Evolutionary conservation across 2,888 invertebrate genomes (phyloP).

Genomic region (Philereme transversata): DNA sequence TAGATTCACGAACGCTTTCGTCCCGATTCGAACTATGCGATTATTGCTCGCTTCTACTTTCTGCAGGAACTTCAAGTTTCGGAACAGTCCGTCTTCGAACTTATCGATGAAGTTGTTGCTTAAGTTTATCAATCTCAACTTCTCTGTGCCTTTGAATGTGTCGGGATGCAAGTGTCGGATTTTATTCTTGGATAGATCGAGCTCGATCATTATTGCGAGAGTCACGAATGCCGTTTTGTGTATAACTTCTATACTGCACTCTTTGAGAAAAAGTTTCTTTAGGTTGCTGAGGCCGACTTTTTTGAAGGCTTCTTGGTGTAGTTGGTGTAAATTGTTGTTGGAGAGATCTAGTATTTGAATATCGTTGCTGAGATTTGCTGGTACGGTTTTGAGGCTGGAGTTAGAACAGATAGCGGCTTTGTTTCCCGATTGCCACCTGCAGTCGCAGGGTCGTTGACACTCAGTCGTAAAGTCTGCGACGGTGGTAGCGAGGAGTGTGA

Average conservation of each 20-base stretch:
- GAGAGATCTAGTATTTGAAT: constrained; percentile 89
- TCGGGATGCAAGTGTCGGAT: constrained; percentile 87
- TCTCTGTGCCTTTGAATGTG: constrained; percentile 88
- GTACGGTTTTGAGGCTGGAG: constrained; percentile 87
- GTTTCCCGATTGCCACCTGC: constrained; percentile 94
- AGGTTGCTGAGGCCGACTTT: constrained; percentile 89
- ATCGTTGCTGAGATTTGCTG: constrained; percentile 88
- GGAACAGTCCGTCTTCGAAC: constrained; percentile 90
- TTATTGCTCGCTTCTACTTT: constrained; percentile 92
- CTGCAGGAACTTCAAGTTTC: constrained; percentile 89
- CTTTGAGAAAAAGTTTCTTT: constrained; percentile 90
- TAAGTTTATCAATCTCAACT: constrained; percentile 89
- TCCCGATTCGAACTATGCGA: constrained; percentile 87
- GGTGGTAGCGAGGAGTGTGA: constrained; percentile 62
- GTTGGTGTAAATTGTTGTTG: constrained; percentile 86
- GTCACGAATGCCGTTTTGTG: constrained; percentile 90
- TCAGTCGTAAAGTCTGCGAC: constrained; percentile 84
- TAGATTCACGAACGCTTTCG: constrained; percentile 88
- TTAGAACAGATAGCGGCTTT: constrained; percentile 92
- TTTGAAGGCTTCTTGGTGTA: constrained; percentile 87
- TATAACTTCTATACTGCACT: constrained; percentile 88
- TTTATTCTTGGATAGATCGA: constrained; percentile 91
- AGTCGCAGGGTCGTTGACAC: constrained; percentile 89
- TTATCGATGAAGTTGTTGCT: constrained; percentile 90
- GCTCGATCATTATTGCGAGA: constrained; percentile 90